Conservation (phyloP, 2,113 vertebrate species). For the Leuciscus idus region DNA sequence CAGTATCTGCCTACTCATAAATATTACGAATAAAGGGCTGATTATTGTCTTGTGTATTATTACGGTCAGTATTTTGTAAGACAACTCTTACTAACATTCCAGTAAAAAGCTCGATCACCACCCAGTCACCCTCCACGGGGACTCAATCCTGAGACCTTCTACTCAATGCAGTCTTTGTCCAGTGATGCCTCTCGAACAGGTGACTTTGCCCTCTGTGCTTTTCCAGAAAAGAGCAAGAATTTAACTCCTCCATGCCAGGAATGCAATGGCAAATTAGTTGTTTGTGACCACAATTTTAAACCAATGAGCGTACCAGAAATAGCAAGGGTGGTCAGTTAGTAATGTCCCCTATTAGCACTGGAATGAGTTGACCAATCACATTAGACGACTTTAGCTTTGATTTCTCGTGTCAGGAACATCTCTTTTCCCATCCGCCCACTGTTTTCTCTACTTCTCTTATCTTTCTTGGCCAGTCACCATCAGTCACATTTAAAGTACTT, state of each 20-base stretch:
- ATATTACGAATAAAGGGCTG: conserved; percentile 11
- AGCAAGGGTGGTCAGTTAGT: conserved; percentile 15
- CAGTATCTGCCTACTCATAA: conserved; percentile 9
- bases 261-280: neutral
- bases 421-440: conserved; percentile 44
- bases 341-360: conserved; percentile 16
- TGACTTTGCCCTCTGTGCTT: conserved; percentile 56
- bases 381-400: conserved; percentile 30
- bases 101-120: conserved; percentile 10
- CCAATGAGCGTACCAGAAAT: conserved; percentile 41
- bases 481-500: conserved; percentile 14
- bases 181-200: conserved; percentile 59
- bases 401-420: conserved; percentile 1
- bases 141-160: conserved; percentile 25
- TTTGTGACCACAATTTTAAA: conserved; percentile 12
- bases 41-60: neutral
- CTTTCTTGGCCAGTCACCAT: conserved; percentile 6
- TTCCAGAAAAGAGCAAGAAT: conserved; percentile 39
- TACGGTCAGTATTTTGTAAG: conserved; percentile 24
- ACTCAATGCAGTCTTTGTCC: conserved; percentile 71
- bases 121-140: neutral
- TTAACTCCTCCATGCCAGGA: conserved; percentile 33
- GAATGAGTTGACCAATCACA: conserved; percentile 20
- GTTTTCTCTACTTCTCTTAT: neutral
- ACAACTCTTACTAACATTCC: neutral